A percentile compares a stretch with the other conserved stretches of the same genome.
Evolutionary conservation across 2,797 vertebrate species (phyloP).

Genomic region (Okamejei kenojei): DNA sequence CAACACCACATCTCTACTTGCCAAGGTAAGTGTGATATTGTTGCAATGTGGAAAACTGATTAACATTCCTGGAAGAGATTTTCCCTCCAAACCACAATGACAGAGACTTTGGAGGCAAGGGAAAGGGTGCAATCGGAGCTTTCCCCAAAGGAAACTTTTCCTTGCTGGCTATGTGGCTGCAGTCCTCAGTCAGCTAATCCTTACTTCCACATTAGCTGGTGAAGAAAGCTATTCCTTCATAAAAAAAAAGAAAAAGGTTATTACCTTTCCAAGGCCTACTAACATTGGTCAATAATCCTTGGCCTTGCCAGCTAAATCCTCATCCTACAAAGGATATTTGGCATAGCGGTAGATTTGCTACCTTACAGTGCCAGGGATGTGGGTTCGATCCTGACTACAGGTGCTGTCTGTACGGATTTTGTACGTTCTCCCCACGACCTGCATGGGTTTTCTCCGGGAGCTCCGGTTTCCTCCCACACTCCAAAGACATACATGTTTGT

Average conservation of each 20-base stretch:
- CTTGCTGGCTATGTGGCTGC: not conserved
- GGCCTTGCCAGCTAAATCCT: not conserved
- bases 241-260: not conserved
- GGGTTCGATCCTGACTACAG: too few species aligned
- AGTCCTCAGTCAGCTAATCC: not conserved
- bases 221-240: not conserved
- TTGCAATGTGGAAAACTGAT: not conserved
- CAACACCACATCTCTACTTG: too few species aligned
- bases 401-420: too few species aligned
- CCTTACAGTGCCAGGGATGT: too few species aligned
- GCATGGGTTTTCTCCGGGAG: too few species aligned
- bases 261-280: not conserved
- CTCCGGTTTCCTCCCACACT: too few species aligned
- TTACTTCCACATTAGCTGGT: not conserved
- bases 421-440: too few species aligned
- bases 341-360: too few species aligned
- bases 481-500: too few species aligned
- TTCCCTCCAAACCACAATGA: not conserved
- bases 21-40: not conserved
- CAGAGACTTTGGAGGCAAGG: not conserved
- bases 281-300: not conserved
- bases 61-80: not conserved
- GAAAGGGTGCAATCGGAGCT: not conserved
- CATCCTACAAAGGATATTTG: too few species aligned
- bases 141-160: not conserved